Conservation (phyloP, 2,888 invertebrate genomes). For the Stenolophus ochropezus region DNA sequence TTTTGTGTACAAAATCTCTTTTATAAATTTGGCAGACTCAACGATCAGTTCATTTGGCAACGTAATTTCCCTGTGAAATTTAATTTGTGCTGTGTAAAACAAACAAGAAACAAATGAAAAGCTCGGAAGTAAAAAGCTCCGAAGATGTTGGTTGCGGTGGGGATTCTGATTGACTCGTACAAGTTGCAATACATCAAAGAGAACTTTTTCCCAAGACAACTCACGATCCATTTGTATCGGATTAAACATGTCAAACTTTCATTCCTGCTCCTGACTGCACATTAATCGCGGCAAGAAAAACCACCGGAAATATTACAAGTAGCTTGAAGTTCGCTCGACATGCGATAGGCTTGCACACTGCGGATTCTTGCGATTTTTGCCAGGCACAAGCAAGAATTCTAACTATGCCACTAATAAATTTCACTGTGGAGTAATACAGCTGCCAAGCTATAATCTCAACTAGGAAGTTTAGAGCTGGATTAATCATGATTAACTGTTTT, state of each 20-base stretch:
- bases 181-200: conserved; percentile 27
- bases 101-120: not conserved
- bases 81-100: not conserved
- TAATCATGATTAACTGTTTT: too few relatives aligned
- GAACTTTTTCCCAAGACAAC: conserved; percentile 24
- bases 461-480: too few relatives aligned
- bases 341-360: not conserved
- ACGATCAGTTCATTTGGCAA: not conserved
- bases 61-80: not conserved
- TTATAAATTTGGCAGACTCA: not conserved
- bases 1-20: too few relatives aligned
- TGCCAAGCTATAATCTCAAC: too few relatives aligned
- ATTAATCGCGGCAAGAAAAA: not conserved
- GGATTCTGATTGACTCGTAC: conserved; percentile 27
- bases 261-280: conserved; percentile 34
- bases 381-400: not conserved
- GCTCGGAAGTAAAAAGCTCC: not conserved
- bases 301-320: not conserved
- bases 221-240: conserved; percentile 33
- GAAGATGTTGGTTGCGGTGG: not conserved
- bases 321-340: not conserved
- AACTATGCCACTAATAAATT: not conserved
- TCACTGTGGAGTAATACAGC: not conserved
- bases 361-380: not conserved
- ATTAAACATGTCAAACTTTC: conserved; percentile 24